Conservation (phyloP, 2,888 invertebrate genomes). For the Nomada ruficornis region DNA sequence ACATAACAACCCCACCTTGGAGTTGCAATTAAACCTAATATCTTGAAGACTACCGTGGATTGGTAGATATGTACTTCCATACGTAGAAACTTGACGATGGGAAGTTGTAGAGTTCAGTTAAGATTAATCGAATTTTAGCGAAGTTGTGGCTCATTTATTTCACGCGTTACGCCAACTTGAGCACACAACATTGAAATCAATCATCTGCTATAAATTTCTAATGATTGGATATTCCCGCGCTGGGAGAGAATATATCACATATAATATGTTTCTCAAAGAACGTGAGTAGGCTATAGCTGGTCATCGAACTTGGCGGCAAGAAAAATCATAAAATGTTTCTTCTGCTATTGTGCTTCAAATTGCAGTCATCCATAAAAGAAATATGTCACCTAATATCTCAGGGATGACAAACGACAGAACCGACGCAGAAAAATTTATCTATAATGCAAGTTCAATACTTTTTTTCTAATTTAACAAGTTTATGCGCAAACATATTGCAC, state of each 20-base stretch:
- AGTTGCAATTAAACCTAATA: conserved; percentile 72
- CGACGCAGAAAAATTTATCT: no score
- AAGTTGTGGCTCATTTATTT: conserved; percentile 16
- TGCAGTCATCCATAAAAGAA: neutral
- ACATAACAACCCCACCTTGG: conserved; percentile 69
- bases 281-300: neutral
- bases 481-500: neutral
- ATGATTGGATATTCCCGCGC: neutral
- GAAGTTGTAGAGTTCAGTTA: conserved; percentile 15
- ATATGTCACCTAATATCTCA: neutral
- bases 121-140: conserved; percentile 25
- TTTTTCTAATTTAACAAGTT: no score
- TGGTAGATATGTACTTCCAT: conserved; percentile 6
- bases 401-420: no score
- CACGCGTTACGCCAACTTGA: neutral
- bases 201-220: neutral
- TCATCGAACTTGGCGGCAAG: neutral
- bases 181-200: conserved; percentile 10
- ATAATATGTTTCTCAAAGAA: neutral
- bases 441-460: no score
- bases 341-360: no score
- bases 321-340: neutral
- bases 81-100: conserved; percentile 21
- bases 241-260: neutral
- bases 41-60: conserved; percentile 1